Evolutionary conservation across 1,140 invertebrate genomes (phyloP).

Genomic region (Sycophaga agraensis): DNA sequence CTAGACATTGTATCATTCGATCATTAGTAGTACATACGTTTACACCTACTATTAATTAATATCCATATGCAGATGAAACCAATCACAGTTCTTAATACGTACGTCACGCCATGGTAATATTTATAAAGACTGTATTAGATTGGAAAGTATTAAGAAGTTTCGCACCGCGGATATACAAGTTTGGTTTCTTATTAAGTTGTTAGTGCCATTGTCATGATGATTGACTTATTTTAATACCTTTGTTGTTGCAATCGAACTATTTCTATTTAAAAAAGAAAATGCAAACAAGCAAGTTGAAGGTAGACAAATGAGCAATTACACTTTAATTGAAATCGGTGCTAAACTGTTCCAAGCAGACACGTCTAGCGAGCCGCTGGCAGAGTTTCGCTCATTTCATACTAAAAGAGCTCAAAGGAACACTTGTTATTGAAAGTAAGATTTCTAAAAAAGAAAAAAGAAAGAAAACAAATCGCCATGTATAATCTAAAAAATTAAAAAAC

Average conservation of each 20-base stretch:
- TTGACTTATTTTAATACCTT: constrained; percentile 29
- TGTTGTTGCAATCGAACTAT: constrained; percentile 30
- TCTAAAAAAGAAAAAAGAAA: constrained; percentile 14
- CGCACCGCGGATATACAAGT: constrained; percentile 28
- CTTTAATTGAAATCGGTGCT: constrained; percentile 29
- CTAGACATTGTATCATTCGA: constrained; percentile 42
- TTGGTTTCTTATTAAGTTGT: constrained; percentile 36
- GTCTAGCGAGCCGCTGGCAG: constrained; percentile 20
- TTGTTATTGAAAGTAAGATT: constrained; percentile 31
- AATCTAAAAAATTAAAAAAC: constrained; percentile 9
- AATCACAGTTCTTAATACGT: constrained; percentile 36
- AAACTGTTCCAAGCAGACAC: constrained; percentile 20
- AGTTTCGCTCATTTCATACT: constrained; percentile 26
- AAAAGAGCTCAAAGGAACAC: constrained; percentile 25
- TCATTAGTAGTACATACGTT: constrained; percentile 50
- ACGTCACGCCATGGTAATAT: constrained; percentile 36
- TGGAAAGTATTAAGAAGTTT: constrained; percentile 49
- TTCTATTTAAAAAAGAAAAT: constrained; percentile 24
- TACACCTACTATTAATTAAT: constrained; percentile 44
- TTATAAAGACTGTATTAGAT: constrained; percentile 54
- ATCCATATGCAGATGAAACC: constrained; percentile 35
- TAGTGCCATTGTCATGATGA: constrained; percentile 34
- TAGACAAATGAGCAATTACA: constrained; percentile 19
- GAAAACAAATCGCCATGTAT: constrained; percentile 14
- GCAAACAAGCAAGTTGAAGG: constrained; percentile 22